phyloP scores from a whole-genome alignment of 2,797 vertebrate species.

The Microchirus variegatus region DNA sequence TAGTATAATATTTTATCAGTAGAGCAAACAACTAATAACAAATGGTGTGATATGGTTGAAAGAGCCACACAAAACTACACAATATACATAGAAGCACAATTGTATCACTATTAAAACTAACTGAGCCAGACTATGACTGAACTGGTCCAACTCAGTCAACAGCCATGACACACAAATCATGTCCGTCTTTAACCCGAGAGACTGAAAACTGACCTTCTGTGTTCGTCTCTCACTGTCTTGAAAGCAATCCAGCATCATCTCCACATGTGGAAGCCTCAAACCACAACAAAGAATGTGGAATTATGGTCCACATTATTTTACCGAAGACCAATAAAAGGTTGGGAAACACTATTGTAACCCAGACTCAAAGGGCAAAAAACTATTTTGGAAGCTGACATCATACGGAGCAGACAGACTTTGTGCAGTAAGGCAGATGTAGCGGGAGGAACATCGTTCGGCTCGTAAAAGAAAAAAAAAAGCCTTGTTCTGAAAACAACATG shows the following conservation, averaged over 20 bases:
- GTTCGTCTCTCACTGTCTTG: not conserved
- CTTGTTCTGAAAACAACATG: constrained; percentile 11
- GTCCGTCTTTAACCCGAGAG: not conserved
- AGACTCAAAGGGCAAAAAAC: constrained; percentile 7
- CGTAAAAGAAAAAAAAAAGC: constrained; percentile 14
- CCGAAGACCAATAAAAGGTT: constrained; percentile 17
- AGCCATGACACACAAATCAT: not conserved
- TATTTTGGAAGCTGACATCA: constrained; percentile 21
- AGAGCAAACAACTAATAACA: no score
- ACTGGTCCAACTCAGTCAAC: not conserved
- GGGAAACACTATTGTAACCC: constrained; percentile 14
- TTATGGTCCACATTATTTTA: constrained; percentile 11
- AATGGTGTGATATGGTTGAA: no score
- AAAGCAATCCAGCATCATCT: constrained; percentile 13
- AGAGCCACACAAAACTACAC: no score
- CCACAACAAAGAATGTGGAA: constrained; percentile 28
- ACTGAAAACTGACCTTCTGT: not conserved
- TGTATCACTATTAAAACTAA: not conserved
- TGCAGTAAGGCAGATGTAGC: constrained; percentile 11
- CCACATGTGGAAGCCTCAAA: constrained; percentile 23
- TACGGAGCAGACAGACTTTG: not conserved
- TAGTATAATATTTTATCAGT: not conserved
- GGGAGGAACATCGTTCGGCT: constrained; percentile 6
- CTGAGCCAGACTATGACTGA: not conserved
- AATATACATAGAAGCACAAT: not conserved